A percentile compares a stretch with the other conserved stretches of the same genome.
Conservation (phyloP, 2,113 vertebrate genomes). For the Alces alces region DNA sequence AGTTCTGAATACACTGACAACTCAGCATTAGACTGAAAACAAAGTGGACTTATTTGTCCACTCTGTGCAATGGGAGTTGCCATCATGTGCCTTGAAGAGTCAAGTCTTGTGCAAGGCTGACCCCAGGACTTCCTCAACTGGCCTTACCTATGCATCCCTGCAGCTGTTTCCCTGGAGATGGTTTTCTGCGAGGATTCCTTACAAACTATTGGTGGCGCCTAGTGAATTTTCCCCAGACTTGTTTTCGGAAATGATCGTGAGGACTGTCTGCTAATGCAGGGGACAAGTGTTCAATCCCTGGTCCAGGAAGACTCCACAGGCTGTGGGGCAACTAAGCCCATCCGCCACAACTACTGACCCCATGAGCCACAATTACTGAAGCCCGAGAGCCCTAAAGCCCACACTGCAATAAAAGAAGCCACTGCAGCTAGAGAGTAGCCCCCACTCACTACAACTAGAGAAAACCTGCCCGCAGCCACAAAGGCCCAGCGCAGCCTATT, state of each 20-base stretch:
- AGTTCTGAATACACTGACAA: not conserved
- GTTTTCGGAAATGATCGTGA: not conserved
- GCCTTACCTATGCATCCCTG: fast-evolving
- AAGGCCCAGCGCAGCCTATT: not conserved
- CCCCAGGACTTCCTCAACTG: not conserved
- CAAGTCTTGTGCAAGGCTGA: not conserved
- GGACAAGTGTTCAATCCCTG: not conserved
- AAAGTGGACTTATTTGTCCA: not conserved
- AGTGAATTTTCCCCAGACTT: not conserved
- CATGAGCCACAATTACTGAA: not conserved
- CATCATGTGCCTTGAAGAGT: not conserved
- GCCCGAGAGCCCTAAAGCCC: not conserved
- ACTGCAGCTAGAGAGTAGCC: not conserved
- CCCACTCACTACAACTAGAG: not conserved
- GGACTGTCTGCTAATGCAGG: not conserved
- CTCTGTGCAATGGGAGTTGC: not conserved
- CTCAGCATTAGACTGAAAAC: not conserved
- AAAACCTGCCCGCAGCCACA: not conserved
- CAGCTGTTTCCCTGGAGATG: not conserved
- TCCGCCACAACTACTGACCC: not conserved
- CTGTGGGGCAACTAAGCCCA: not conserved
- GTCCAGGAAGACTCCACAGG: not conserved
- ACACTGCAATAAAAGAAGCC: not conserved
- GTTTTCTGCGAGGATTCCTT: not conserved
- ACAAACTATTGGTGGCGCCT: fast-evolving